Evolutionary conservation across 2,888 invertebrate species (phyloP).

Genomic region (Neria commutata): DNA sequence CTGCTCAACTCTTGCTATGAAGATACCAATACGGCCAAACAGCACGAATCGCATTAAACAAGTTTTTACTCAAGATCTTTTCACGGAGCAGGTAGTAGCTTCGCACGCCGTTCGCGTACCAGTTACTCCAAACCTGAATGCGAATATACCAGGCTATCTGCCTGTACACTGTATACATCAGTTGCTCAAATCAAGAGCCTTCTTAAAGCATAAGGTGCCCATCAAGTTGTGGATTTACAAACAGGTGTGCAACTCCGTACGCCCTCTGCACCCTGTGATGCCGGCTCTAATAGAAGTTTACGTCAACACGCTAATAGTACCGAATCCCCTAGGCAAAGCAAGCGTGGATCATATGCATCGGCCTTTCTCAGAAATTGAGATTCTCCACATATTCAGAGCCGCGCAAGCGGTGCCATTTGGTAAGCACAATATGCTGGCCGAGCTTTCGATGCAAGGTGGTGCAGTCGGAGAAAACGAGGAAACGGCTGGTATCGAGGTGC

Average conservation of each 20-base stretch:
- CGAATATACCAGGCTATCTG: slow-evolving; percentile 86
- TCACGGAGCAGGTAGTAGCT: slow-evolving; percentile 96
- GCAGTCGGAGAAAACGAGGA: slow-evolving; percentile 61
- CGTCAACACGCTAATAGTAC: slow-evolving; percentile 86
- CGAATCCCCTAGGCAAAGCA: slow-evolving; percentile 61
- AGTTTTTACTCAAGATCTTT: slow-evolving; percentile 95
- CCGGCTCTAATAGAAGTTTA: slow-evolving; percentile 94
- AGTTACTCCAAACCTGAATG: slow-evolving; percentile 87
- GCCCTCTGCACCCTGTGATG: slow-evolving; percentile 92
- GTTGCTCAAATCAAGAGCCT: slow-evolving; percentile 88
- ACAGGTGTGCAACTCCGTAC: slow-evolving; percentile 85
- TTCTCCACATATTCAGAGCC: slow-evolving; percentile 80
- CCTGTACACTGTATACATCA: slow-evolving; percentile 98
- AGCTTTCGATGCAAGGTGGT: background rate
- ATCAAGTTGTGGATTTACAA: slow-evolving; percentile 96
- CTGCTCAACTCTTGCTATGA: slow-evolving; percentile 93
- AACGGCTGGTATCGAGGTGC: slow-evolving; percentile 63
- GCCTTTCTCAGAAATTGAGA: slow-evolving; percentile 89
- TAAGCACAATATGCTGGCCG: background rate
- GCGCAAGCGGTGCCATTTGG: slow-evolving; percentile 61
- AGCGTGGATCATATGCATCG: slow-evolving; percentile 83
- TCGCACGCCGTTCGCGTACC: slow-evolving; percentile 95
- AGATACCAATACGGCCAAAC: slow-evolving; percentile 83
- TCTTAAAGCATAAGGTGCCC: slow-evolving; percentile 94
- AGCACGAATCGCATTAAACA: slow-evolving; percentile 88